Percentiles rank a stretch among this genome's conserved stretches.
Conservation (phyloP, 2,888 invertebrate species). For the Ormyrus nitidulus region DNA sequence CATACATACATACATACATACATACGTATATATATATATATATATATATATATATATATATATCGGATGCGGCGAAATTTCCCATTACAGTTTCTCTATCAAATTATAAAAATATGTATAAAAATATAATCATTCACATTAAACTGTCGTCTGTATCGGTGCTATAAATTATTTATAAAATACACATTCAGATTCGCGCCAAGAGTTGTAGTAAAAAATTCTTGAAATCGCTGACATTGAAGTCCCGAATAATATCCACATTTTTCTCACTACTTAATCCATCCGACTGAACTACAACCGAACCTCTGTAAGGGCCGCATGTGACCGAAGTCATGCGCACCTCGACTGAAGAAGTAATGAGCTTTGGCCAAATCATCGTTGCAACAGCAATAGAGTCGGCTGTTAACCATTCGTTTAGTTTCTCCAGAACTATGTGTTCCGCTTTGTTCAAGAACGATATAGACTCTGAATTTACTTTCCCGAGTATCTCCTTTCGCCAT, state of each 20-base stretch:
- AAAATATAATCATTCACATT: too few relatives aligned
- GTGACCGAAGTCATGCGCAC: slow-evolving; percentile 34
- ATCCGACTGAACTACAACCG: not conserved
- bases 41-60: too few relatives aligned
- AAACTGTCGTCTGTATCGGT: too few relatives aligned
- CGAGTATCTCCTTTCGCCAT: slow-evolving; percentile 74
- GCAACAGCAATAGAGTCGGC: slow-evolving; percentile 27
- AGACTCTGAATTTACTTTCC: slow-evolving; percentile 72
- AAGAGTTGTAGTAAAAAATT: too few relatives aligned
- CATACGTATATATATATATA: too few relatives aligned
- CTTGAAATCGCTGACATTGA: not conserved
- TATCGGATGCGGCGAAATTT: too few relatives aligned
- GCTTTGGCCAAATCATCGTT: slow-evolving; percentile 5
- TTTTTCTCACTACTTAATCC: not conserved
- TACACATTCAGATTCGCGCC: too few relatives aligned
- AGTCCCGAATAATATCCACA: slow-evolving; percentile 35
- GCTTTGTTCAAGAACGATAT: slow-evolving; percentile 77
- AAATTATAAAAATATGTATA: too few relatives aligned
- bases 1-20: too few relatives aligned
- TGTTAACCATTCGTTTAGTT: slow-evolving; percentile 58
- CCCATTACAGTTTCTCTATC: too few relatives aligned
- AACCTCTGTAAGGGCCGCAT: slow-evolving; percentile 16
- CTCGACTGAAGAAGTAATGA: not conserved
- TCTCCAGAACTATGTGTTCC: slow-evolving; percentile 68
- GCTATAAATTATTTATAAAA: too few relatives aligned